A percentile compares a stretch with the other conserved stretches of the same genome.
phyloP scores from a whole-genome alignment of 2,888 invertebrate species.

The Leptodirus hochenwartii region DNA sequence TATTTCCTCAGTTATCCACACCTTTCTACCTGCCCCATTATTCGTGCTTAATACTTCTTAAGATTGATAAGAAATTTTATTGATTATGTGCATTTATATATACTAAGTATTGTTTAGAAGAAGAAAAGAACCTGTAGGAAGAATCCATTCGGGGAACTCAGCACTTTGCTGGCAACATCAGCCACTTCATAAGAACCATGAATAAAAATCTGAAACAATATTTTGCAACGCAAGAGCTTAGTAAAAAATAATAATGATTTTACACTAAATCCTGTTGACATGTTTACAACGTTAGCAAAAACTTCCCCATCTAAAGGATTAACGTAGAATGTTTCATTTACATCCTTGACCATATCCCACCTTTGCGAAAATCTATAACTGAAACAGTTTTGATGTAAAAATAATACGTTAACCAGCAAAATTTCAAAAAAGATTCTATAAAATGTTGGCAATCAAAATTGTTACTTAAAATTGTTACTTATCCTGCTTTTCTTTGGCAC shows the following conservation, averaged over 20 bases:
- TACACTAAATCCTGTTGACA: constrained; percentile 47
- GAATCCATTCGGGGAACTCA: constrained; percentile 19
- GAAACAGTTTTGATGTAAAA: too few relatives aligned
- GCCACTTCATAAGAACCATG: constrained; percentile 51
- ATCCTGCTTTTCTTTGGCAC: too few relatives aligned
- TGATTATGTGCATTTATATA: too few relatives aligned
- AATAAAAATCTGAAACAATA: constrained; percentile 33
- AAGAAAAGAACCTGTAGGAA: constrained; percentile 23
- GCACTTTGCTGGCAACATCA: constrained; percentile 36
- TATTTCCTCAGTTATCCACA: too few relatives aligned
- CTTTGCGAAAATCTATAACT: constrained; percentile 39
- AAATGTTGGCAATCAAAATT: constrained; percentile 1
- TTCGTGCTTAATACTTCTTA: too few relatives aligned
- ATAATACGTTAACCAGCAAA: too few relatives aligned
- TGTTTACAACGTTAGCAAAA: constrained; percentile 53
- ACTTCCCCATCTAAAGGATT: constrained; percentile 59
- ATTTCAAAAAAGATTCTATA: background rate
- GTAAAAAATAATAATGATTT: too few relatives aligned
- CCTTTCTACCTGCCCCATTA: too few relatives aligned
- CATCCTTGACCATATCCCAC: constrained; percentile 31
- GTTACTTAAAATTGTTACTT: too few relatives aligned
- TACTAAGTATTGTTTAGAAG: too few relatives aligned
- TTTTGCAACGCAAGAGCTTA: too few relatives aligned
- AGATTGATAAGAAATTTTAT: too few relatives aligned
- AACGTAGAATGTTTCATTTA: constrained; percentile 34